phyloP scores from a whole-genome alignment of 1,140 invertebrate species.

The Habropoda laboriosa region DNA sequence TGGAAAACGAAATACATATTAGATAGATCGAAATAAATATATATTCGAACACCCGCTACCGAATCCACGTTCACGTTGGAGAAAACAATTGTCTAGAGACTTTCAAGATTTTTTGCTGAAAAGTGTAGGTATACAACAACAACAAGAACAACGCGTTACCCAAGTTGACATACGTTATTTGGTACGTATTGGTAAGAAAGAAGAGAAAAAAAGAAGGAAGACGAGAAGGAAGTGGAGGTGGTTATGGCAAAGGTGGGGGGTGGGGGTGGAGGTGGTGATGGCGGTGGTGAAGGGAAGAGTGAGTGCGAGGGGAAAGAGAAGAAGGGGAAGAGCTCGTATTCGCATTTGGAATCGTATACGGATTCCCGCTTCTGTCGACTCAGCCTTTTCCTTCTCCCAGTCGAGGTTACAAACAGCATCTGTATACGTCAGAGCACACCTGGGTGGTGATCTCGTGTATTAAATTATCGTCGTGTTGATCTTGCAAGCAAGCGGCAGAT shows the following conservation, averaged over 20 bases:
- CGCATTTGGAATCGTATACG: slow-evolving; percentile 32
- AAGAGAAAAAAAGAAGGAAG: not conserved
- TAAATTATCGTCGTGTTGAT: slow-evolving; percentile 73
- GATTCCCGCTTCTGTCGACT: slow-evolving; percentile 36
- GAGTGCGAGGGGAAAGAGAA: not conserved
- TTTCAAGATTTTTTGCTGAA: not conserved
- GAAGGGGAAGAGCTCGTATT: slow-evolving; percentile 10
- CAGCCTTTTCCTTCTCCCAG: slow-evolving; percentile 46
- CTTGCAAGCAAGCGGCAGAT: slow-evolving; percentile 69
- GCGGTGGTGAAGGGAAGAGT: not conserved
- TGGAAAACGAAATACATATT: no score
- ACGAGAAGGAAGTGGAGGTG: not conserved
- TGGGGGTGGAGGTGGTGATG: not conserved
- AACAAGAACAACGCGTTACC: no score
- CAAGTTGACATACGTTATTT: not conserved
- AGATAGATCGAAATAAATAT: no score
- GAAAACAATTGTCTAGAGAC: no score
- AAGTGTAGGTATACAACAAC: no score
- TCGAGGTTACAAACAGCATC: slow-evolving; percentile 50
- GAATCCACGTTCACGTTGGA: no score
- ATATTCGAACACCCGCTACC: no score
- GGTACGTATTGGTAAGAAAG: not conserved
- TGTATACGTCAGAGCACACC: slow-evolving; percentile 62
- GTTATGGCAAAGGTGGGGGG: no score
- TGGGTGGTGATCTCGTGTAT: slow-evolving; percentile 71